A percentile compares a stretch with the other conserved stretches of the same genome.
These are phyloP conservation scores for human DNA, from an alignment of 2,113 vertebrate species.

Conservation along the genomic window GRCh38 chr21:10371501-10372000, in stretches of 20 bases:
- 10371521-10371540: too few species aligned
- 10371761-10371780: neutral
- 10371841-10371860: neutral
- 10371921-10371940: constrained; percentile 48
- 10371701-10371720: neutral
- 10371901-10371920: constrained; percentile 47
- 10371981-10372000: constrained; percentile 74
- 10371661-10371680: neutral
- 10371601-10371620: neutral
- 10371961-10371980: constrained; percentile 79
- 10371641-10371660: accelerated
- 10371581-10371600: neutral
- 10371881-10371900: constrained; percentile 60
- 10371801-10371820: constrained; percentile 25
- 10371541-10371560: too few species aligned
- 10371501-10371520: too few species aligned
- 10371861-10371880: neutral
- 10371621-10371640: neutral
- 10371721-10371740: neutral
- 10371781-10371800: neutral
- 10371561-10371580: neutral
- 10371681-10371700: neutral
- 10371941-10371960: constrained; percentile 82
- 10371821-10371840: neutral
- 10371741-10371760: neutral